Percentiles rank a stretch among this genome's conserved stretches.
Conservation (phyloP, 1,140 invertebrate species). For the Acromyrmex charruanus region DNA sequence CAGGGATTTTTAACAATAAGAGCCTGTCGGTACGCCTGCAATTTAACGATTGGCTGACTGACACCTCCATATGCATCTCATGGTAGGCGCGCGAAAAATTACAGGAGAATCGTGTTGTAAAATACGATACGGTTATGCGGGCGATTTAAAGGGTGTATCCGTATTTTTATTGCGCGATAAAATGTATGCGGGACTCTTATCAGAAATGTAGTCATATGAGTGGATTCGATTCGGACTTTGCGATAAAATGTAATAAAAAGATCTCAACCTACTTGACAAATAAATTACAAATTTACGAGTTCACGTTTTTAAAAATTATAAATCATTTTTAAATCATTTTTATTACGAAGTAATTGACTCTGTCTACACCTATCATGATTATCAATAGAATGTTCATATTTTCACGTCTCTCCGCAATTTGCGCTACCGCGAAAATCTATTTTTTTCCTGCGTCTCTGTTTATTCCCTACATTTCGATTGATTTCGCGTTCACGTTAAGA, state of each 20-base stretch:
- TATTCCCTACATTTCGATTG: background rate
- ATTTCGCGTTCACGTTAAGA: background rate
- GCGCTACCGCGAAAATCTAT: background rate
- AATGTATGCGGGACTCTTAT: constrained; percentile 14
- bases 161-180: constrained; percentile 19
- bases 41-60: constrained; percentile 57
- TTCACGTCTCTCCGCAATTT: background rate
- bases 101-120: background rate
- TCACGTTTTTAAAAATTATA: background rate
- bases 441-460: background rate
- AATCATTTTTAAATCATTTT: background rate
- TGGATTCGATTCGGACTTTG: background rate
- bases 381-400: background rate
- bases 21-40: constrained; percentile 26
- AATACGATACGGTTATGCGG: constrained; percentile 19
- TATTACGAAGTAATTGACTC: background rate
- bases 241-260: background rate
- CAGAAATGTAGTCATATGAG: background rate
- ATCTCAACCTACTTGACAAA: background rate
- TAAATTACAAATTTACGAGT: background rate
- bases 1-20: constrained; percentile 66
- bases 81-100: background rate
- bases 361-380: background rate
- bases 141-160: background rate
- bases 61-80: constrained; percentile 26